phyloP scores from a whole-genome alignment of 2,888 invertebrate genomes.

The Temnothorax rugatulus region DNA sequence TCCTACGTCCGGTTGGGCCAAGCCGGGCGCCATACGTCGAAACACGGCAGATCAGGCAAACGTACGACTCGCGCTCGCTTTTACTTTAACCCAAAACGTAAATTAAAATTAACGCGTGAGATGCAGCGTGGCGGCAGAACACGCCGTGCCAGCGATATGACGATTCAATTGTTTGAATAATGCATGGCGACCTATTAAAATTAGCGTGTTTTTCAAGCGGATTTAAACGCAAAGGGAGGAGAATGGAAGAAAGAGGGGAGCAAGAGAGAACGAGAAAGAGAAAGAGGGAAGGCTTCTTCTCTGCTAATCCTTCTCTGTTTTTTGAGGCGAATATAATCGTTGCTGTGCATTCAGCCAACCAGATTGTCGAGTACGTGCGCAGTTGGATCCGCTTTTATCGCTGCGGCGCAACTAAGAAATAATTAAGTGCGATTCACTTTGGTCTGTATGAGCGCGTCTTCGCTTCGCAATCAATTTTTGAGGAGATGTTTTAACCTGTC shows the following conservation, averaged over 20 bases:
- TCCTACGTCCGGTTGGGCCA: background rate
- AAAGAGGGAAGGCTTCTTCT: background rate
- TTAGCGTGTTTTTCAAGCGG: conserved; percentile 19
- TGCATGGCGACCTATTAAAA: conserved; percentile 47
- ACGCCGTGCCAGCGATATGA: background rate
- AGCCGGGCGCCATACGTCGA: background rate
- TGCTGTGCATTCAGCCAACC: conserved; percentile 33
- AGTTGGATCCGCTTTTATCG: conserved; percentile 27
- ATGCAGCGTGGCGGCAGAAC: background rate
- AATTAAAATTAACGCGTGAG: background rate
- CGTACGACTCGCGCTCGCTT: background rate
- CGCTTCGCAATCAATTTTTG: conserved; percentile 38
- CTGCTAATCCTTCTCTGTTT: conserved; percentile 40
- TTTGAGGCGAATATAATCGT: conserved; percentile 44
- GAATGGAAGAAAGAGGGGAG: background rate
- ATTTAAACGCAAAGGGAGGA: conserved; percentile 20
- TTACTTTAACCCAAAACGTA: background rate
- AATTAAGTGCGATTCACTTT: conserved; percentile 46
- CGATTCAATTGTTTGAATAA: conserved; percentile 37
- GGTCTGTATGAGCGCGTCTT: conserved; percentile 13
- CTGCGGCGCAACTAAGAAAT: conserved; percentile 33
- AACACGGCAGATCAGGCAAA: background rate
- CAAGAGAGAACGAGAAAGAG: background rate
- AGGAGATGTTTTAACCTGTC: background rate
- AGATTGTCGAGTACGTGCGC: conserved; percentile 13